Conservation (phyloP, 2,113 vertebrate species). For the Syrmaticus mikado region DNA sequence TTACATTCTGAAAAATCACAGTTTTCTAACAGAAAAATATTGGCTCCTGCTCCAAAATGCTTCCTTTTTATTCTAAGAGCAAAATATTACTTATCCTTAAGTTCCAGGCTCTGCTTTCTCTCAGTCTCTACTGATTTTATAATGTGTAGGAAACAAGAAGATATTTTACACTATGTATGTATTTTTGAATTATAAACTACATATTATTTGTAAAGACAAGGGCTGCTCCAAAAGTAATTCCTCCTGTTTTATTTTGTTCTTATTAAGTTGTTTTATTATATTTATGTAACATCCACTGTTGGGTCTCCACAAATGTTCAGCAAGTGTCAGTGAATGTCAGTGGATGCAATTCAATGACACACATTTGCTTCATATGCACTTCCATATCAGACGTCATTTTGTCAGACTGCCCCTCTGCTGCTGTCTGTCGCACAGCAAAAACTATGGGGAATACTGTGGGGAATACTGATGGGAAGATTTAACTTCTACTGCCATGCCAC, state of each 20-base stretch:
- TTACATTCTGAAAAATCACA: not conserved
- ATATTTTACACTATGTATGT: not conserved
- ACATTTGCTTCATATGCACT: no score
- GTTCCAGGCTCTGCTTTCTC: not conserved
- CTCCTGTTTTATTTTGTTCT: not conserved
- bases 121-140: not conserved
- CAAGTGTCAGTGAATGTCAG: no score
- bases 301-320: no score
- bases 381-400: no score
- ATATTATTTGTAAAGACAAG: not conserved
- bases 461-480: no score
- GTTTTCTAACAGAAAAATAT: not conserved
- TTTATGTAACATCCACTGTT: not conserved
- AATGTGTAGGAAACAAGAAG: not conserved
- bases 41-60: not conserved
- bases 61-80: not conserved
- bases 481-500: not conserved
- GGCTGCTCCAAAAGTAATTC: not conserved
- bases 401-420: no score
- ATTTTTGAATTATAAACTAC: not conserved
- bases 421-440: not conserved
- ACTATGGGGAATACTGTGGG: no score
- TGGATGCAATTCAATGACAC: no score
- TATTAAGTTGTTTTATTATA: not conserved
- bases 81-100: not conserved